These are phyloP conservation scores for Ophion obscuratus DNA, from an alignment of 2,888 invertebrate species.

Conservation along the genomic window DNA sequence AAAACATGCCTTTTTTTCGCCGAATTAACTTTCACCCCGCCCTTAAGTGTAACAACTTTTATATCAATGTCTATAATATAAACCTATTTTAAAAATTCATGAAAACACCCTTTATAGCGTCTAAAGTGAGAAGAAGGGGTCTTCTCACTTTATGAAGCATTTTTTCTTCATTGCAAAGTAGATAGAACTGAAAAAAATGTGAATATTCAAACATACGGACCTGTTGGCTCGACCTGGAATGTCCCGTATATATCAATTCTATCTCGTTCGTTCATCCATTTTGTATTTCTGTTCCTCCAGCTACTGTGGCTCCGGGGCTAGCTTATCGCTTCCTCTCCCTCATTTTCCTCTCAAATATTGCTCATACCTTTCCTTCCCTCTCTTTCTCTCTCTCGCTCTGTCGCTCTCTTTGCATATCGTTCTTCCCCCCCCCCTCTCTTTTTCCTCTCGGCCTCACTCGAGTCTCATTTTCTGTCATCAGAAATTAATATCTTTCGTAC, in stretches of 20 bases:
- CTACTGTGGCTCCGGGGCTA: neutral
- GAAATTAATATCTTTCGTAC: constrained; percentile 60
- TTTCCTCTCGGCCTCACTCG: constrained; percentile 22
- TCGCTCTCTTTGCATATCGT: constrained; percentile 10
- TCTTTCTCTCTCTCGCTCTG: constrained; percentile 36
- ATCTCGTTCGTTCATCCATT: constrained; percentile 21
- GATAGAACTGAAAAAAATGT: too few relatives aligned
- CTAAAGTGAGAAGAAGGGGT: too few relatives aligned
- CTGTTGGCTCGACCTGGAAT: neutral
- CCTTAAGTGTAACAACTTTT: too few relatives aligned
- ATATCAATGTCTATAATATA: too few relatives aligned
- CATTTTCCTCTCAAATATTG: constrained; percentile 37
- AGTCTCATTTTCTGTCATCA: constrained; percentile 49
- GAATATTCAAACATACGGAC: neutral
- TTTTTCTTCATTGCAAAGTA: neutral
- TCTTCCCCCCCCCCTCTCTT: constrained; percentile 54
- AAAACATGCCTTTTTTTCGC: too few relatives aligned
- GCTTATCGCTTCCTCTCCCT: constrained; percentile 37
- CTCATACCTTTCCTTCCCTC: constrained; percentile 13
- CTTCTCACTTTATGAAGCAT: too few relatives aligned
- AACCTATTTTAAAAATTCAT: too few relatives aligned
- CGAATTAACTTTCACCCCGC: too few relatives aligned
- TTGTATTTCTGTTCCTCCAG: constrained; percentile 28
- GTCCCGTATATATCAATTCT: constrained; percentile 25
- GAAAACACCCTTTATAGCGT: too few relatives aligned